Evolutionary conservation across 2,113 vertebrate species (phyloP).

Genomic region (Ellobius talpinus): DNA sequence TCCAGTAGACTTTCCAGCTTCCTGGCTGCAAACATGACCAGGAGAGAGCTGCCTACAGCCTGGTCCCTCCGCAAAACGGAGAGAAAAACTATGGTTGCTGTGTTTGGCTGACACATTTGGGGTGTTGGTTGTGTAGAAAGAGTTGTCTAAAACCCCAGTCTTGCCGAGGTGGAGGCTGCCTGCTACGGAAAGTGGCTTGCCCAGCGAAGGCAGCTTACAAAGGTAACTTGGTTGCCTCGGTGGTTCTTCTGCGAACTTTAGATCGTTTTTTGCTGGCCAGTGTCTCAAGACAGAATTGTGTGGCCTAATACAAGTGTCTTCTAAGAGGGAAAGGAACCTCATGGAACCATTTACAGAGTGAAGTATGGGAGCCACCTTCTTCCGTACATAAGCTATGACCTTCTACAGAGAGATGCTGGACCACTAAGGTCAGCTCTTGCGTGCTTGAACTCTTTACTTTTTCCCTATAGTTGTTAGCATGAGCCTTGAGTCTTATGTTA

Average conservation of each 20-base stretch:
- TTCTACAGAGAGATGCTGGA: background rate
- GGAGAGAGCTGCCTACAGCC: background rate
- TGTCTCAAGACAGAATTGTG: background rate
- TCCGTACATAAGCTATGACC: accelerated
- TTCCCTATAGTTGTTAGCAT: background rate
- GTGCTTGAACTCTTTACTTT: background rate
- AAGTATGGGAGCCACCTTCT: background rate
- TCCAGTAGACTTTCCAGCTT: background rate
- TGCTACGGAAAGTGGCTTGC: background rate
- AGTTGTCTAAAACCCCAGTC: background rate
- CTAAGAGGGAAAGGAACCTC: background rate
- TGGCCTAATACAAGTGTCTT: background rate
- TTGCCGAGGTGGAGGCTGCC: background rate
- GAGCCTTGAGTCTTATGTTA: constrained; percentile 32
- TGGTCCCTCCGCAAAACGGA: background rate
- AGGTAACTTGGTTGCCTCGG: background rate
- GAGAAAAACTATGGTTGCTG: background rate
- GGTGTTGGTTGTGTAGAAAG: background rate
- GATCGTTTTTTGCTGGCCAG: background rate
- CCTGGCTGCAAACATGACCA: accelerated
- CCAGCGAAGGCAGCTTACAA: background rate
- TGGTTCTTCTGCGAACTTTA: background rate
- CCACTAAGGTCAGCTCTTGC: background rate
- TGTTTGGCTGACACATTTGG: background rate
- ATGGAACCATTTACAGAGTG: too few species aligned